phyloP scores from a whole-genome alignment of 2,113 vertebrate species.

The Syngnathus typhle region DNA sequence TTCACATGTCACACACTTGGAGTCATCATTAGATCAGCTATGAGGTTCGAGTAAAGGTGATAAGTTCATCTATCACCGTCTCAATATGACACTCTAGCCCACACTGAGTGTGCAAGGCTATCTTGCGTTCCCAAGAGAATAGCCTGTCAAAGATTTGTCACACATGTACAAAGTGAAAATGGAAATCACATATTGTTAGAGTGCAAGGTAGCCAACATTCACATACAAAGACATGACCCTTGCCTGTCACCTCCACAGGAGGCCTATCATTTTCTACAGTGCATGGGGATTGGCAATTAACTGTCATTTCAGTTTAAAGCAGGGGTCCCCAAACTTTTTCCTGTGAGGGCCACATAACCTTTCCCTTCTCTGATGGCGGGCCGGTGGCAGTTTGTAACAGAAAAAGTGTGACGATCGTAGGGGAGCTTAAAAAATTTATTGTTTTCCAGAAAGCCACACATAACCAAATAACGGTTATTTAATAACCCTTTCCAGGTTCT shows the following conservation, averaged over 20 bases:
- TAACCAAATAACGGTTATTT: no score
- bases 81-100: background rate
- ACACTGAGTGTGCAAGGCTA: background rate
- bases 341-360: no score
- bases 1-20: background rate
- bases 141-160: constrained; percentile 25
- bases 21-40: background rate
- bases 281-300: constrained; percentile 8
- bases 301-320: constrained; percentile 7
- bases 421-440: no score
- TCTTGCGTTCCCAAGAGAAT: background rate
- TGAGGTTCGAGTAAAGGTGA: background rate
- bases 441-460: no score
- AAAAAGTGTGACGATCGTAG: no score
- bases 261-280: background rate
- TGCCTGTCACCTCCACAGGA: constrained; percentile 17
- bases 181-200: constrained; percentile 29
- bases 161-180: constrained; percentile 2
- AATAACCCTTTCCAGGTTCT: no score
- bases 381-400: no score
- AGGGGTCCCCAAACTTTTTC: no score
- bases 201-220: constrained; percentile 16
- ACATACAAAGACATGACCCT: constrained; percentile 1
- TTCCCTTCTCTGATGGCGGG: no score
- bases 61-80: constrained; percentile 2